Base-by-base conservation (phyloP, 30 jellyfish, hydroid and myxozoan species). In the Pseudorhiza aurosa region DNA sequence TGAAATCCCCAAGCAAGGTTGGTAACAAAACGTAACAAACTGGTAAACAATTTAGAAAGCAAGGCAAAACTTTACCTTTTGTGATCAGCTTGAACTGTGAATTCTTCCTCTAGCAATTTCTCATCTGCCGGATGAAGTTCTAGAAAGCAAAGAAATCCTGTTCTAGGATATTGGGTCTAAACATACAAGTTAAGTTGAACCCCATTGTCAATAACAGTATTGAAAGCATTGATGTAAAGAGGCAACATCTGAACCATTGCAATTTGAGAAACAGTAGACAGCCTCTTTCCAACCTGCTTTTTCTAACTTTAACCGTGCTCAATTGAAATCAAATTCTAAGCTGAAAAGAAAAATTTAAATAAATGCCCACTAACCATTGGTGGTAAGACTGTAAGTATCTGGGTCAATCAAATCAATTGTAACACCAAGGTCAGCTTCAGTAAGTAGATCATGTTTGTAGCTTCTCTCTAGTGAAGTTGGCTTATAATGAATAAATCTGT, bases 381-480 rank as follows among this genome's bases (percentile, higher is more conserved):
- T 15, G n/a, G 81, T 77, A 12, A 69, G 43, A 40, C 65, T 86
- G 79, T 92, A 92, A 0, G 98, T 92, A 43, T 92, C 98, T 27
- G 96, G 98, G 69, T 92, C 91, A 0, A 92, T 87, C 63, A 92
- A 74, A 51, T 92, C 98, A 32, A 92, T 92, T 15, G 98, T 85
- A 2, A 92, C 98, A 58, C 98, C 98, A 18, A 92, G 92, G 43
- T 92, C 98, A 18, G 98, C 94, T 63, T 92, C 98, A 10, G 98
- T 92, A 2, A 92, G 96, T 4, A 92, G 77, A 47, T 92, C 98
- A 80, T 92, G 94, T 47, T 85, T 92, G 85, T 92, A 92, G 33
- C 91, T 92, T 25, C 95, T 49, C 36, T 92, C 98, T 80, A 92
- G 76, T 35, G 98, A 92, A 8, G 98, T 92, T 64, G 98, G 96